Conservation (phyloP, 2,888 invertebrate species). For the Digitonthophagus gazella region DNA sequence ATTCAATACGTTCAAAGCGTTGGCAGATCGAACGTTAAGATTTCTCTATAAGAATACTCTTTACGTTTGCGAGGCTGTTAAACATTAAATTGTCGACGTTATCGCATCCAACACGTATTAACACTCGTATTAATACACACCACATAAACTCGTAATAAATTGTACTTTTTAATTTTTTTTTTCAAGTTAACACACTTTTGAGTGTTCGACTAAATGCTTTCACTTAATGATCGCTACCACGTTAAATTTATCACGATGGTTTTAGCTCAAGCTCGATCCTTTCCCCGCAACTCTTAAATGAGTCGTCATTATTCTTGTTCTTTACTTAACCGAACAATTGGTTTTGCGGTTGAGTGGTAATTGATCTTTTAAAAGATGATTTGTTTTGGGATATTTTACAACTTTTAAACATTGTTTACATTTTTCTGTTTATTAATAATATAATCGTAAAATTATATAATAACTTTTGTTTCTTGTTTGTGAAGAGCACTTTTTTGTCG, state of each 20-base stretch:
- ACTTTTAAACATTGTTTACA: no score
- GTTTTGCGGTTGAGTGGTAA: neutral
- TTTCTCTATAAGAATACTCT: neutral
- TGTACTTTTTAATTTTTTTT: neutral
- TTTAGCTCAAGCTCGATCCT: neutral
- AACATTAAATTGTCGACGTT: neutral
- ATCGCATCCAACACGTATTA: neutral
- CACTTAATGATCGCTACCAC: neutral
- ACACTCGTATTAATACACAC: no score
- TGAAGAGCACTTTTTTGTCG: no score
- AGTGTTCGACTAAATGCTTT: neutral
- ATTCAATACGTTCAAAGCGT: neutral
- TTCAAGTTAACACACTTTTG: neutral
- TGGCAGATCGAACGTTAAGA: neutral
- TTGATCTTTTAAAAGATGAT: neutral
- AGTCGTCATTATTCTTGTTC: neutral
- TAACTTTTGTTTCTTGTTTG: no score
- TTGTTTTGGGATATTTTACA: neutral
- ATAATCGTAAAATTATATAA: no score
- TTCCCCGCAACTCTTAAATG: neutral
- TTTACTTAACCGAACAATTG: neutral
- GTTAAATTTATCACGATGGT: neutral
- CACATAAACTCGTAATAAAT: neutral
- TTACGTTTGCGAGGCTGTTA: neutral
- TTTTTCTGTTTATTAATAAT: no score